Evolutionary conservation across 2,113 vertebrate genomes (phyloP).

Genomic region (Microcebus tavaratra): DNA sequence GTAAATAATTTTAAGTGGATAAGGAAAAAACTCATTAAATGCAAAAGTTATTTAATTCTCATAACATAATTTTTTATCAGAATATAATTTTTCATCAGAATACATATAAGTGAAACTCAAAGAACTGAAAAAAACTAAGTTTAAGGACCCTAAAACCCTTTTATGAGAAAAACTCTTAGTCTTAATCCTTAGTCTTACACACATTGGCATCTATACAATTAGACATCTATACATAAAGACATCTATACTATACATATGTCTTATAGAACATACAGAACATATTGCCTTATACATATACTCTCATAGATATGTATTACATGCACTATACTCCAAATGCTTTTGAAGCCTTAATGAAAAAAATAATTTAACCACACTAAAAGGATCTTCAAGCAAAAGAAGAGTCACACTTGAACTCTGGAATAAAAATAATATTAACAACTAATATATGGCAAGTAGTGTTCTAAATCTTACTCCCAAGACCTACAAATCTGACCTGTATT

Average conservation of each 20-base stretch:
- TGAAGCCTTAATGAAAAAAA: constrained; percentile 24
- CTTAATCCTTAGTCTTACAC: not conserved
- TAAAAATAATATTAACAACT: constrained; percentile 6
- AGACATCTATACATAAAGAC: not conserved
- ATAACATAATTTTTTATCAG: not conserved
- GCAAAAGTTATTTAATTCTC: not conserved
- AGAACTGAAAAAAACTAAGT: not conserved
- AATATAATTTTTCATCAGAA: not conserved
- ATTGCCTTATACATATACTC: not conserved
- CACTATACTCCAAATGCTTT: not conserved
- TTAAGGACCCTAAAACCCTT: not conserved
- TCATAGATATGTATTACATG: not conserved
- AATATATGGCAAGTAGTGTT: not conserved
- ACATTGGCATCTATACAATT: not conserved
- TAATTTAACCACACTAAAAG: constrained; percentile 26
- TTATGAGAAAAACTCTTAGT: not conserved
- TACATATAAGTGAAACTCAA: not conserved
- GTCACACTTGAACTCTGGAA: constrained; percentile 10
- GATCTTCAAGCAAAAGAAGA: not conserved
- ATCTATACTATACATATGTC: not conserved
- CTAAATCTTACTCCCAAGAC: not conserved
- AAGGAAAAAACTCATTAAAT: constrained; percentile 26
- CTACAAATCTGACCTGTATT: not conserved
- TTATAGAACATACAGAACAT: not conserved
- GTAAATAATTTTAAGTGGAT: constrained; percentile 27